Evolutionary conservation across 2,113 vertebrate species (phyloP).

Genomic region (Bujurquina vittata): DNA sequence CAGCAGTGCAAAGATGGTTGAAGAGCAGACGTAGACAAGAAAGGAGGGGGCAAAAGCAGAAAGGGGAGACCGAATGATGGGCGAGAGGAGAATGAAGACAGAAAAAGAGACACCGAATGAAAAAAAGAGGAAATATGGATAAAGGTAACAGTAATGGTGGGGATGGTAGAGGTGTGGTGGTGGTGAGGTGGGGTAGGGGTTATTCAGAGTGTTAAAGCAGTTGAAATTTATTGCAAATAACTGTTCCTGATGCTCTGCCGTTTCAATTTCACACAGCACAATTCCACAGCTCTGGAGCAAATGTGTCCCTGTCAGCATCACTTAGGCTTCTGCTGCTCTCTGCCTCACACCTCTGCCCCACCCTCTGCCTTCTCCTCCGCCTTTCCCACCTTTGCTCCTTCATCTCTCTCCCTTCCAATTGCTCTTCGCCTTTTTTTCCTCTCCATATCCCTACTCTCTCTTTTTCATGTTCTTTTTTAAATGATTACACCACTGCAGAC

Average conservation of each 20-base stretch:
- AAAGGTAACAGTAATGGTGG: background rate
- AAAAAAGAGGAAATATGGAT: background rate
- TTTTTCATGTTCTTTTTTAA: slow-evolving; percentile 60
- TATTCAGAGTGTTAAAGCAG: slow-evolving; percentile 61
- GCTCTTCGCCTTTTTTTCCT: slow-evolving; percentile 5
- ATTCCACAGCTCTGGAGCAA: slow-evolving; percentile 79
- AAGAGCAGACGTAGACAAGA: slow-evolving; percentile 4
- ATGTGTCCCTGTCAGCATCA: slow-evolving; percentile 80
- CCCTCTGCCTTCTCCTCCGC: slow-evolving; percentile 1
- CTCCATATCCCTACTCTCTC: slow-evolving; percentile 29
- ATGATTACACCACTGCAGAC: slow-evolving; percentile 18
- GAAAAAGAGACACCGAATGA: background rate
- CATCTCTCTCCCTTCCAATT: background rate
- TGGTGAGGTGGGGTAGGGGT: background rate
- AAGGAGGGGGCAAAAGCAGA: slow-evolving; percentile 6
- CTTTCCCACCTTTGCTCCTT: slow-evolving; percentile 44
- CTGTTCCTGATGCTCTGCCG: slow-evolving; percentile 77
- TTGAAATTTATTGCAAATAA: slow-evolving; percentile 83
- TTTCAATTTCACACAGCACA: slow-evolving; percentile 84
- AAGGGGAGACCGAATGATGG: slow-evolving; percentile 13
- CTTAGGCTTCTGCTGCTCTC: slow-evolving; percentile 64
- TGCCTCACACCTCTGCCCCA: slow-evolving; percentile 52
- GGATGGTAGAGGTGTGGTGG: background rate
- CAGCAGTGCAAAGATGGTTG: slow-evolving; percentile 21
- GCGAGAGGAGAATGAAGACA: slow-evolving; percentile 1